Evolutionary conservation across 2,797 vertebrate genomes (phyloP).

Genomic region (Enoplosus armatus): DNA sequence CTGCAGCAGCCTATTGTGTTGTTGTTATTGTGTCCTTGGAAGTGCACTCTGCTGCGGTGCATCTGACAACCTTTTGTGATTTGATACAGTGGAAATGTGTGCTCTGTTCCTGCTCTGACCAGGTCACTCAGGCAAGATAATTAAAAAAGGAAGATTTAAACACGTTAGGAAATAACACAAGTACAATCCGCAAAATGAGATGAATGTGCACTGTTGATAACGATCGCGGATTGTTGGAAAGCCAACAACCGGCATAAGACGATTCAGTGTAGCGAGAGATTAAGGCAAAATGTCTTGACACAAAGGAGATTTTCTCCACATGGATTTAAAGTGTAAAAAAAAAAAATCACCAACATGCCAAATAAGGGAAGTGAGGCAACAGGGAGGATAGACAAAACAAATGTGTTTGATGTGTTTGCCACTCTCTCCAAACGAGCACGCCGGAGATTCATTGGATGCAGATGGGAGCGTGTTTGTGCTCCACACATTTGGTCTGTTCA

Average conservation of each 20-base stretch:
- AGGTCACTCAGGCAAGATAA: conserved; percentile 36
- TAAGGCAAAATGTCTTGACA: conserved; percentile 17
- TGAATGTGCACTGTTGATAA: conserved; percentile 20
- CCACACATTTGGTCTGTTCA: conserved; percentile 59
- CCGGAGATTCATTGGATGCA: conserved; percentile 72
- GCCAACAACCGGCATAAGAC: conserved; percentile 15
- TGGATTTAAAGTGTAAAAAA: conserved; percentile 52
- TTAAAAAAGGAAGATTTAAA: conserved; percentile 41
- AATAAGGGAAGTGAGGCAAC: conserved; percentile 49
- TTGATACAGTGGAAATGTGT: conserved; percentile 54
- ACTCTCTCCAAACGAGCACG: conserved; percentile 52
- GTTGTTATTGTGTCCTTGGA: conserved; percentile 67
- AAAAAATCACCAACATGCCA: conserved; percentile 36
- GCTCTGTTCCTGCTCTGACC: conserved; percentile 32
- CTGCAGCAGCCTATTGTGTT: conserved; percentile 64
- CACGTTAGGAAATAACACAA: neutral
- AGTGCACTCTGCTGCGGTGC: conserved; percentile 50
- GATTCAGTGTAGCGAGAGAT: conserved; percentile 21
- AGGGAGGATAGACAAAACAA: conserved; percentile 68
- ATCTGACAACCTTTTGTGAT: conserved; percentile 64
- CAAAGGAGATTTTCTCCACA: conserved; percentile 34
- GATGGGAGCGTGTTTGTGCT: conserved; percentile 71
- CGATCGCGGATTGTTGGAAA: conserved; percentile 23
- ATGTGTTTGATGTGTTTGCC: conserved; percentile 59
- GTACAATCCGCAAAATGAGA: conserved; percentile 28